Evolutionary conservation across 2,888 invertebrate species (phyloP), one percentile per base, ranked within the genome.

Genomic region (Notocelia uddmanniana): DNA sequence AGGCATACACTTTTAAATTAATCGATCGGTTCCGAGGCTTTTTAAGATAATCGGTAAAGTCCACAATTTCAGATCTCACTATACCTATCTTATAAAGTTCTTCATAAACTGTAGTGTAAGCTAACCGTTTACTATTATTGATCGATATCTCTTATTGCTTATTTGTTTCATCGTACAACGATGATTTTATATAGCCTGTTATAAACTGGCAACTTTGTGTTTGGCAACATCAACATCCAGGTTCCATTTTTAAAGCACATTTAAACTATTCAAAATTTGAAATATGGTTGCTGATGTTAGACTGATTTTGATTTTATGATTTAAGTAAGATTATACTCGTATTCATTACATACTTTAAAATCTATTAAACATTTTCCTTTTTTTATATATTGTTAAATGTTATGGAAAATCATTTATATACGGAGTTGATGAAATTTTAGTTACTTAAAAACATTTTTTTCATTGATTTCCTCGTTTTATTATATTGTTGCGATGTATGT

Each of bases 231-330:
- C 83, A 81, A 81, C 82, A 81, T 75, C 78, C 84, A 84, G 74
- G 78, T 86, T 85, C 82, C 78, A 81, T 80, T 79, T 75, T 74
- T 71, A 54, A 67, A 58, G 54, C 23, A 23, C 3, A 15, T 45
- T 41, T 37, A 21, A 31, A 11, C 50, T 63, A 58, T 37, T 75
- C 73, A 70, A 71, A 78, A 78, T 81, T 78, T 83, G 81, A 81
- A 86, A 86, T 78, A 77, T 85, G 85, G 75, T 77, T 84, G 83
- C 75, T 83, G 83, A 85, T 87, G 87, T 83, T 70, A 81, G 86
- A 89, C 89, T 90, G 88, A 88, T 82, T 79, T 76, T 74, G 74
- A 75, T 75, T 62, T 77, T 77, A 73, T 74, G 45, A 45, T 57
- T 67, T 70, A 64, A 69, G 57, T 70, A 64, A 69, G 57, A 69